Percentiles rank a stretch among this genome's conserved stretches.
phyloP scores from a whole-genome alignment of 2,797 vertebrate species.

The Catostomus latipinnis region DNA sequence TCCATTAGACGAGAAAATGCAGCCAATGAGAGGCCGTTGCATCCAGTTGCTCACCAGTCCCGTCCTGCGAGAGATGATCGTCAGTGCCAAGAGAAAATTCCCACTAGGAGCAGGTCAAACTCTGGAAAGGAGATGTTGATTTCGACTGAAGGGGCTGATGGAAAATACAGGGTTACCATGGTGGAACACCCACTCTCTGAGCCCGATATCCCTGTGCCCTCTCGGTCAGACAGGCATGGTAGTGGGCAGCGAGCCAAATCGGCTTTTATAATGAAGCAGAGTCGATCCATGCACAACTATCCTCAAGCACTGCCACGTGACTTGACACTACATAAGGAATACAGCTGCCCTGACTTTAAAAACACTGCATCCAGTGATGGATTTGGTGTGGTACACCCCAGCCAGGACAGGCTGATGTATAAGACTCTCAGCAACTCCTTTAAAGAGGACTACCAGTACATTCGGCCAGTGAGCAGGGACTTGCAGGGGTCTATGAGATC shows the following conservation, averaged over 20 bases:
- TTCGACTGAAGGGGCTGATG: constrained; percentile 81
- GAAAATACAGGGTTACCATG: constrained; percentile 68
- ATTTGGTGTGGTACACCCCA: constrained; percentile 68
- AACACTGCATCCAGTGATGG: constrained; percentile 61
- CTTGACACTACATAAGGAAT: constrained; percentile 61
- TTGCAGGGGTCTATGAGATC: constrained; percentile 81
- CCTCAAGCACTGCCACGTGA: constrained; percentile 44
- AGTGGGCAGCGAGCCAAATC: constrained; percentile 76
- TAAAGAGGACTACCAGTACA: constrained; percentile 52
- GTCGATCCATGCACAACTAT: constrained; percentile 60
- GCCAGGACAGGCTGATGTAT: constrained; percentile 46
- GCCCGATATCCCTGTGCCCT: constrained; percentile 69
- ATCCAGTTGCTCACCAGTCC: constrained; percentile 76
- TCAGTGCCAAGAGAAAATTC: constrained; percentile 78
- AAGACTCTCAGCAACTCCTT: constrained; percentile 55
- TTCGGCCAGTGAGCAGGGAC: constrained; percentile 49
- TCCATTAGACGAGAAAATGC: constrained; percentile 84
- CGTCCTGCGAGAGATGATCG: constrained; percentile 73
- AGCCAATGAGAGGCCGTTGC: constrained; percentile 77
- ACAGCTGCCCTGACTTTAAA: constrained; percentile 65
- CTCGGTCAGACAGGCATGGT: constrained; percentile 27
- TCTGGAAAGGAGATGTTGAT: constrained; percentile 91
- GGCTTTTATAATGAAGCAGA: constrained; percentile 68
- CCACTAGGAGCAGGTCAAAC: constrained; percentile 91
- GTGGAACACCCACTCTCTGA: constrained; percentile 71